phyloP scores from a whole-genome alignment of 2,888 invertebrate species.

The Laothoe populi region DNA sequence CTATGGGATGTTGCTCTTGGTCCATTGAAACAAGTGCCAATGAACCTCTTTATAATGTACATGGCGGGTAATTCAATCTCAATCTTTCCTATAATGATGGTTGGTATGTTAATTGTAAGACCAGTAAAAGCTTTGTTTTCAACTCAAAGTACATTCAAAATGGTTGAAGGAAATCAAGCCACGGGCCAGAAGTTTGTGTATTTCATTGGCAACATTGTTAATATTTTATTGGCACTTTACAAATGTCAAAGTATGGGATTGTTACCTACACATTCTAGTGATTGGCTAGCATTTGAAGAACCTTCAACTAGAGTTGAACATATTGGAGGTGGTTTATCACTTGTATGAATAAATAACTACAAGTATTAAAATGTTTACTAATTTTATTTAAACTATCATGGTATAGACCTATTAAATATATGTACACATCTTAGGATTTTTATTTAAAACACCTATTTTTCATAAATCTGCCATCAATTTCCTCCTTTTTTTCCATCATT shows the following conservation, averaged over 20 bases:
- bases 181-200: constrained; percentile 96
- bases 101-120: constrained; percentile 98
- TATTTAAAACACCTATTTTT: constrained; percentile 41
- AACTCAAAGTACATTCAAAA: constrained; percentile 95
- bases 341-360: constrained; percentile 48
- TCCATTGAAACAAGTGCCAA: constrained; percentile 98
- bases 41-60: constrained; percentile 99
- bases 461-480: constrained; percentile 30
- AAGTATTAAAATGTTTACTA: constrained; percentile 43
- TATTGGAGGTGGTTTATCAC: constrained; percentile 91
- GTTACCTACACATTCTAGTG: constrained; percentile 97
- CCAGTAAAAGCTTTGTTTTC: constrained; percentile 98
- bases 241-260: constrained; percentile 99
- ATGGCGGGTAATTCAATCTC: constrained; percentile 99
- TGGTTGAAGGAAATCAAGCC: constrained; percentile 96
- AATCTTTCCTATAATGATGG: constrained; percentile 99
- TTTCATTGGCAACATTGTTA: constrained; percentile 96
- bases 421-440: constrained; percentile 51
- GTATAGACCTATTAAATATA: constrained; percentile 26
- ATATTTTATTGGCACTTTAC: constrained; percentile 95
- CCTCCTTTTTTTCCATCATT: constrained; percentile 70
- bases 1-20: constrained; percentile 98
- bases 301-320: constrained; percentile 94
- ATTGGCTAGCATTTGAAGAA: constrained; percentile 99
- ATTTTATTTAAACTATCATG: constrained; percentile 56